phyloP scores from a whole-genome alignment of 2,888 invertebrate species.

The Diarsia rubi region DNA sequence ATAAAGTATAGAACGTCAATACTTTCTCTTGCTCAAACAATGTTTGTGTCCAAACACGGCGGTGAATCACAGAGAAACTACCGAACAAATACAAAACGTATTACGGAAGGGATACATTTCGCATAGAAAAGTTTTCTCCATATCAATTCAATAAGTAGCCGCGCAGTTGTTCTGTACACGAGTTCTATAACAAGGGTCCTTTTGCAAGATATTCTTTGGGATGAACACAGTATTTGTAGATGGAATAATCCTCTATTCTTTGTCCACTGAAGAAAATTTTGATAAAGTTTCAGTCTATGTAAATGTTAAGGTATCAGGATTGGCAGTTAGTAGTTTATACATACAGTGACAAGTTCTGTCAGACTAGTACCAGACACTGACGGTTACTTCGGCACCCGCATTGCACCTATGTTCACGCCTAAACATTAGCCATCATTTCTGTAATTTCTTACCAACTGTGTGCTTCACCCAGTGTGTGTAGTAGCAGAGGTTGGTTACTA shows the following conservation, averaged over 20 bases:
- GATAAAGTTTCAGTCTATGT: neutral
- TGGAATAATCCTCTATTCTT: conserved; percentile 26
- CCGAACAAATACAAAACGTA: conserved; percentile 50
- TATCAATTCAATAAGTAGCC: conserved; percentile 50
- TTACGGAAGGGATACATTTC: conserved; percentile 41
- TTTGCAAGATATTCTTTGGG: conserved; percentile 30
- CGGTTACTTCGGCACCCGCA: neutral
- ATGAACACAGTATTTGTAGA: conserved; percentile 24
- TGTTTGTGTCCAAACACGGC: conserved; percentile 13
- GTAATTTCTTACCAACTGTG: neutral
- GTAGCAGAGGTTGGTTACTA: neutral
- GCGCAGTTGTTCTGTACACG: conserved; percentile 37
- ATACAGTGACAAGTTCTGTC: neutral
- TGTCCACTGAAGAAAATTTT: neutral
- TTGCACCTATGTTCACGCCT: neutral
- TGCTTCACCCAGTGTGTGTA: neutral
- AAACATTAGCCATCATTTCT: neutral
- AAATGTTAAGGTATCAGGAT: neutral
- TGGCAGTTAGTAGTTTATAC: neutral
- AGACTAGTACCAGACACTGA: neutral
- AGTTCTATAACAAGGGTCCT: conserved; percentile 26
- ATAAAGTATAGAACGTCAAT: conserved; percentile 28
- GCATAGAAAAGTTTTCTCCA: conserved; percentile 41
- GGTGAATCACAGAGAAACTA: conserved; percentile 44
- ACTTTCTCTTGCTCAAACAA: neutral